Conservation (phyloP, 2,888 invertebrate species). For the Folsomia candida region DNA sequence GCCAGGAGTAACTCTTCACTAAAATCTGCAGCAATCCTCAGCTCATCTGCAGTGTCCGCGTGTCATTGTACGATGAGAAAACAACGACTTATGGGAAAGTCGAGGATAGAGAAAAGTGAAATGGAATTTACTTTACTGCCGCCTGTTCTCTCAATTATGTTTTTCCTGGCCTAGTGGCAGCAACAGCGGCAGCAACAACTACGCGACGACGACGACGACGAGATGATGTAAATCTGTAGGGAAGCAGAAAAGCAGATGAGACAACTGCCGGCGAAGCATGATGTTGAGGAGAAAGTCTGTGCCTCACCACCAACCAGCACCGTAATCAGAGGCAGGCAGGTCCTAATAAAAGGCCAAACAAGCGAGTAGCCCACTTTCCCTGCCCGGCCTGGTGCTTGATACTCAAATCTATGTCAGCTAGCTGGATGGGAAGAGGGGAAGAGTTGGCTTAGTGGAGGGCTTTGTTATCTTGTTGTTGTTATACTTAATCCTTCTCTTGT, state of each 20-base stretch:
- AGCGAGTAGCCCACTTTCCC: too few species aligned
- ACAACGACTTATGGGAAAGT: not conserved
- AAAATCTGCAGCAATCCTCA: not conserved
- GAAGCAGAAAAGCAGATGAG: not conserved
- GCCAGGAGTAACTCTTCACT: not conserved
- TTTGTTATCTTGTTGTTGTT: constrained; percentile 11
- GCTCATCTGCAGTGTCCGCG: not conserved
- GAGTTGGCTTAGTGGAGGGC: not conserved
- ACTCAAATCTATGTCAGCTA: not conserved
- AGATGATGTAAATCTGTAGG: not conserved
- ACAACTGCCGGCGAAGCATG: too few species aligned
- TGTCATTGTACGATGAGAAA: not conserved
- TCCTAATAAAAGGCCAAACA: too few species aligned
- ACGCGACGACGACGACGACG: not conserved
- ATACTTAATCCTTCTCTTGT: constrained; percentile 10
- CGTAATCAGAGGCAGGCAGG: too few species aligned
- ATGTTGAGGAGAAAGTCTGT: too few species aligned
- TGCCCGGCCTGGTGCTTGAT: too few species aligned
- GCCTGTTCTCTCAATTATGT: too few species aligned
- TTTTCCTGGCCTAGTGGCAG: too few species aligned
- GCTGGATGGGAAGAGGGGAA: too few species aligned
- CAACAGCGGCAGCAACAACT: too few species aligned
- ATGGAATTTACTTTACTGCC: not conserved
- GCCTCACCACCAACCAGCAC: too few species aligned
- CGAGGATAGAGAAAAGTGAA: not conserved